Percentiles rank a stretch among this genome's conserved stretches.
phyloP scores from a whole-genome alignment of 1,140 invertebrate species.

The Arctopsyche grandis region DNA sequence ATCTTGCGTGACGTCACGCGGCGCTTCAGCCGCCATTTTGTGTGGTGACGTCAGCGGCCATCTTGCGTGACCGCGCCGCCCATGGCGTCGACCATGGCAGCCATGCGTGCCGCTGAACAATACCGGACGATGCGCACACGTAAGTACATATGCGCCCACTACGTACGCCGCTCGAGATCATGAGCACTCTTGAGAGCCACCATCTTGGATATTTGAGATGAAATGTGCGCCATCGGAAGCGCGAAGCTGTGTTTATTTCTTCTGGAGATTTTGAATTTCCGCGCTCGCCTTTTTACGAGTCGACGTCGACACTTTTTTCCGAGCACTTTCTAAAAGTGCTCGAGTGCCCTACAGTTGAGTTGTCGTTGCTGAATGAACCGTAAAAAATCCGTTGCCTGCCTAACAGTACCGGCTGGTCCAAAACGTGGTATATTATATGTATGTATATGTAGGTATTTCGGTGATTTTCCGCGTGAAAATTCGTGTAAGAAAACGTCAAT shows the following conservation, averaged over 20 bases:
- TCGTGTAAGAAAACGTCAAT: slow-evolving; percentile 13
- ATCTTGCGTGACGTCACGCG: slow-evolving; percentile 39
- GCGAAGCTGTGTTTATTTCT: neutral
- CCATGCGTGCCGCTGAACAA: slow-evolving; percentile 34
- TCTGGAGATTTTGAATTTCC: neutral
- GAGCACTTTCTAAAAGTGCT: slow-evolving; percentile 39
- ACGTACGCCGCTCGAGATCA: too few relatives aligned
- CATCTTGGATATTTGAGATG: too few relatives aligned
- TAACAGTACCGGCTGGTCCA: slow-evolving; percentile 7
- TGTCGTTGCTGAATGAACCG: slow-evolving; percentile 17
- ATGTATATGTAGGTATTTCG: neutral
- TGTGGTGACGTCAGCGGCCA: slow-evolving; percentile 42
- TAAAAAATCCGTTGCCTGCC: slow-evolving; percentile 26
- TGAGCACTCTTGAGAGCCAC: too few relatives aligned
- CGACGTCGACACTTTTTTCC: slow-evolving; percentile 21
- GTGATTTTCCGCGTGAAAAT: slow-evolving; percentile 2
- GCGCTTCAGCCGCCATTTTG: slow-evolving; percentile 38
- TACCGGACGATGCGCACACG: slow-evolving; percentile 23
- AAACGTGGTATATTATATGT: slow-evolving; percentile 1
- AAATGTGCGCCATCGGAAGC: too few relatives aligned
- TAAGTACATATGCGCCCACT: neutral
- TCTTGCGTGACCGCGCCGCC: slow-evolving; percentile 35
- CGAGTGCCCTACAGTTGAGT: slow-evolving; percentile 36
- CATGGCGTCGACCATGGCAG: slow-evolving; percentile 23
- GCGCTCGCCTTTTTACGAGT: neutral